A percentile compares a stretch with the other conserved stretches of the same genome.
phyloP scores from a whole-genome alignment of 2,113 vertebrate species.

The Xyrauchen texanus region DNA sequence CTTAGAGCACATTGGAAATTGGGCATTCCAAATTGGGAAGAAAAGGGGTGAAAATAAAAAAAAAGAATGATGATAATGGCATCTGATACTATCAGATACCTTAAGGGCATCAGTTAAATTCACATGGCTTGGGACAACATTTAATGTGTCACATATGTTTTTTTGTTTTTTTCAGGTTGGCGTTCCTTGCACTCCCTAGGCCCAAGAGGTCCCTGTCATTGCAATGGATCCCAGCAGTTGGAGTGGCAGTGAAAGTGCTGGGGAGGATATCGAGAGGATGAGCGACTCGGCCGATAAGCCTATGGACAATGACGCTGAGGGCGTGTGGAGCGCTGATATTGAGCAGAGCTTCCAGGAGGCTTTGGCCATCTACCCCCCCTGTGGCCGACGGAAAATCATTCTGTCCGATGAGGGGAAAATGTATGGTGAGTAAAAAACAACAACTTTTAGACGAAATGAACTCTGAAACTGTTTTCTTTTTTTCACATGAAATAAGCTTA shows the following conservation, averaged over 20 bases:
- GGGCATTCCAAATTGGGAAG: no score
- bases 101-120: background rate
- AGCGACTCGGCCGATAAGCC: constrained; percentile 96
- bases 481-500: no score
- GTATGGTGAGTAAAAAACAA: constrained; percentile 72
- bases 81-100: no score
- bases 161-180: constrained; percentile 16
- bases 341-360: constrained; percentile 99
- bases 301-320: constrained; percentile 95
- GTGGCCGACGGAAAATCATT: constrained; percentile 97
- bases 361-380: constrained; percentile 96
- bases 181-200: background rate
- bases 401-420: constrained; percentile 99
- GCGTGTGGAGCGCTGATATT: constrained; percentile 98
- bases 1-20: no score
- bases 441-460: background rate
- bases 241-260: constrained; percentile 96
- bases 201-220: constrained; percentile 66
- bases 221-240: constrained; percentile 95
- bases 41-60: no score
- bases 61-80: no score
- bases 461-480: background rate
- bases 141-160: background rate
- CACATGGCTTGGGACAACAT: background rate
- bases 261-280: constrained; percentile 93